Conservation (phyloP, 2,888 invertebrate genomes). For the Parthenolecanium corni region DNA sequence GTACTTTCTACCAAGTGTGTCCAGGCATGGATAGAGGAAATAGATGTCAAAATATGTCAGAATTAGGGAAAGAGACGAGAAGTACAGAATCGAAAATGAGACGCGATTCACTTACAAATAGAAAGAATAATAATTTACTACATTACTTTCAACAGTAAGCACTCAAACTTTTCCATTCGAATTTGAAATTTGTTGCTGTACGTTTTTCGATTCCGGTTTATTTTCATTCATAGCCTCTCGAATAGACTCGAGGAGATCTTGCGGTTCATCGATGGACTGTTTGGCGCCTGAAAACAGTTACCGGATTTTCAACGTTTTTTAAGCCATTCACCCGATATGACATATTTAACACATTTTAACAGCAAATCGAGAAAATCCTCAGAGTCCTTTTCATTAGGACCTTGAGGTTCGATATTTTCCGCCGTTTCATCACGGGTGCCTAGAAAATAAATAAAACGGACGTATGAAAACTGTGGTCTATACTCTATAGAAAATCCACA, state of each 20-base stretch:
- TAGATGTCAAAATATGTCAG: no score
- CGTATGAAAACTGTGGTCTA: not conserved
- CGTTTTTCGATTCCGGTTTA: not conserved
- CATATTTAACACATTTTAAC: no score
- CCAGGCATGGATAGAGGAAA: no score
- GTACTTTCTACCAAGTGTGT: no score
- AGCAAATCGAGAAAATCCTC: not conserved
- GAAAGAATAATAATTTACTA: no score
- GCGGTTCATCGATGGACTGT: slow-evolving; percentile 8
- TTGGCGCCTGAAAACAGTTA: slow-evolving; percentile 1
- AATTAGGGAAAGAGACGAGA: not conserved
- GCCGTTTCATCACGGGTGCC: not conserved
- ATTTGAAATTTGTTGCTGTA: not conserved
- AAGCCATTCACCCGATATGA: no score
- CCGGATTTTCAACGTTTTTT: not conserved
- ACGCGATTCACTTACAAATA: not conserved
- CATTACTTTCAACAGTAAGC: no score
- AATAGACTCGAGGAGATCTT: slow-evolving; percentile 16
- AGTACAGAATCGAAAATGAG: not conserved
- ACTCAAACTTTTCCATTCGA: slow-evolving; percentile 7
- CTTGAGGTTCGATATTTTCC: not conserved
- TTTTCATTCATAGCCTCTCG: slow-evolving; percentile 21
- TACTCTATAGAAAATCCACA: no score
- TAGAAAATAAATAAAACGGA: not conserved
- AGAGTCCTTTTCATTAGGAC: not conserved